Evolutionary conservation across 2,888 invertebrate species (phyloP).

Genomic region (Dyspetes luteomarginatus): DNA sequence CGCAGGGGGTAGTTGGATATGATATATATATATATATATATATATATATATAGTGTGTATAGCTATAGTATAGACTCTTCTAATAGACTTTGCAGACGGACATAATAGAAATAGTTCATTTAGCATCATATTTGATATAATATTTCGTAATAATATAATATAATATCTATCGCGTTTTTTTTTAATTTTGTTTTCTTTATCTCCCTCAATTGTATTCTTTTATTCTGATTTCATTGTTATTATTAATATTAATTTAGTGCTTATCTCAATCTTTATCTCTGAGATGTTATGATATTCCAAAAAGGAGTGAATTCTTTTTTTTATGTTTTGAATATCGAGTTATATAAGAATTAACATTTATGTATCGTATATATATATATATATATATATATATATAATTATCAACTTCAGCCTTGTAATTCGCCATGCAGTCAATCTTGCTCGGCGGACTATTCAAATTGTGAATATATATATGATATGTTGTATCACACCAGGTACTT

Average conservation of each 20-base stretch:
- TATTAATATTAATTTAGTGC: conserved; percentile 19
- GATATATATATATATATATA: neutral
- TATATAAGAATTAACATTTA: conserved; percentile 58
- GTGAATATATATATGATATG: no score
- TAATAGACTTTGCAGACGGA: conserved; percentile 83
- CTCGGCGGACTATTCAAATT: conserved; percentile 38
- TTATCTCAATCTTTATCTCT: conserved; percentile 32
- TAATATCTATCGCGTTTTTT: conserved; percentile 70
- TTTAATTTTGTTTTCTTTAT: conserved; percentile 73
- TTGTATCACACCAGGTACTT: no score
- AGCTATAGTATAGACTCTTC: conserved; percentile 79
- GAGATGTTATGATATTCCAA: conserved; percentile 50
- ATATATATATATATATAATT: conserved; percentile 44
- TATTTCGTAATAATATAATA: conserved; percentile 55
- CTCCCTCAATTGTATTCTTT: conserved; percentile 59
- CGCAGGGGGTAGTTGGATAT: neutral
- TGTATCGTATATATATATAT: no score
- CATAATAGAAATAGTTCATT: conserved; percentile 82
- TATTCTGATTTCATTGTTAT: conserved; percentile 32
- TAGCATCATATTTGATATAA: conserved; percentile 75
- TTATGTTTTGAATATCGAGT: conserved; percentile 47
- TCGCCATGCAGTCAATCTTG: conserved; percentile 39
- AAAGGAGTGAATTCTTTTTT: conserved; percentile 53
- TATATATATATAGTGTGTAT: neutral
- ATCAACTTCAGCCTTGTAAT: conserved; percentile 62